Evolutionary conservation across 2,888 invertebrate species (phyloP), one percentile per base, ranked within the genome.

Genomic region (Seladonia tumulorum): DNA sequence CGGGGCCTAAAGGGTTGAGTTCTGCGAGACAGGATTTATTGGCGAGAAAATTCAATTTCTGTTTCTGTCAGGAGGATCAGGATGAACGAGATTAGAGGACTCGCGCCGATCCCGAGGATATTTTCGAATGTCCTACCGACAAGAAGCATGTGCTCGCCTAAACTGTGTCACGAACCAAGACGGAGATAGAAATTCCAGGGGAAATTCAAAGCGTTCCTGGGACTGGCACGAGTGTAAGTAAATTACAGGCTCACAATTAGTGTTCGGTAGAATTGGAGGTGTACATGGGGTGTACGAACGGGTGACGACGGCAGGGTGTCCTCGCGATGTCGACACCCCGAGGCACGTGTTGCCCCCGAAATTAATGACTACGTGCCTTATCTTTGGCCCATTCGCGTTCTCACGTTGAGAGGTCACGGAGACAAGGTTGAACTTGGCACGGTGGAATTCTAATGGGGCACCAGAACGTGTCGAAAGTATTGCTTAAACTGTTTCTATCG

Each of bases 351-450:
- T 81, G 75, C 53, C 74, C 72, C 16, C 85, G 79, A 89, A 92
- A 92, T 91, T 91, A 91, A 92, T 87, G 90, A 83, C 86, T 87
- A 85, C 89, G 88, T 89, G 90, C 81, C 88, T 92, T 91, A 92
- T 92, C 92, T 89, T 72, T 45, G 47, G 42, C 75, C 18, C 45
- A 45, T 60, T 73, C 63, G 81, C 29, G 47, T 53, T 42, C 53
- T 73, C 60, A 18, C 81, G 75, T 66, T 29, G 60, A 71, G 49
- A 12, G 47, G 35, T n/a, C 49, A 80, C 53, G 60, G 16, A 49
- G 76, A 72, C 35, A 25, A 71, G n/a, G 25, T 57, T 42, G 70
- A 42, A 70, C 70, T 49, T 45, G 70, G 22, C 53, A 25, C 47
- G 29, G n/a, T 45, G 57, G 57, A 57, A 78, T 57, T 49, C 78